Evolutionary conservation across 2,113 vertebrate species (phyloP).

Genomic region (Platysternon megacephalum): DNA sequence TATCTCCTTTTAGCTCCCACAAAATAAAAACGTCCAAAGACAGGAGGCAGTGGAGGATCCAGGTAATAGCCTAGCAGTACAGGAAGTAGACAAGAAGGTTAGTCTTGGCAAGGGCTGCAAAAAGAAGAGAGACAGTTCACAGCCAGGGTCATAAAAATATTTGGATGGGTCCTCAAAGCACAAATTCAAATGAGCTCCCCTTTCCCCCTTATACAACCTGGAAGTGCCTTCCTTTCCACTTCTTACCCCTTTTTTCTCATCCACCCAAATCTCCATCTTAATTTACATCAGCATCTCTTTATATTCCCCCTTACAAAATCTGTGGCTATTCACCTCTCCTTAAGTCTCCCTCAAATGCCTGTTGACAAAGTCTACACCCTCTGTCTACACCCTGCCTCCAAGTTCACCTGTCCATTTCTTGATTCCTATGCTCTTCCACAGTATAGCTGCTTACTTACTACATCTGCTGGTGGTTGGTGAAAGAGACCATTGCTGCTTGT

Average conservation of each 20-base stretch:
- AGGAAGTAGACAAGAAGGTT: background rate
- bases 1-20: background rate
- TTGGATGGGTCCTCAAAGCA: background rate
- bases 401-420: background rate
- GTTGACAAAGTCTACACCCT: background rate
- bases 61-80: background rate
- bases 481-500: background rate
- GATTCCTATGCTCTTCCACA: slow-evolving; percentile 3
- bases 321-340: background rate
- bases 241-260: background rate
- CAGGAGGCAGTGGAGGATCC: background rate
- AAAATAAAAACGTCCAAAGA: background rate
- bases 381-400: background rate
- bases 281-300: background rate
- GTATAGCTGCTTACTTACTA: background rate
- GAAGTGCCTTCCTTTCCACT: background rate
- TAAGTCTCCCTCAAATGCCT: background rate
- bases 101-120: background rate
- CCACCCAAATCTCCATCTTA: background rate
- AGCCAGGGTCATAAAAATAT: background rate
- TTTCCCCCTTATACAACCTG: background rate
- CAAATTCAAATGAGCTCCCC: background rate
- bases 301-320: slow-evolving; percentile 21
- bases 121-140: background rate
- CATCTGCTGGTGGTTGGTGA: background rate